Conservation (phyloP, 2,797 vertebrate genomes). For the Cyprinella venusta region DNA sequence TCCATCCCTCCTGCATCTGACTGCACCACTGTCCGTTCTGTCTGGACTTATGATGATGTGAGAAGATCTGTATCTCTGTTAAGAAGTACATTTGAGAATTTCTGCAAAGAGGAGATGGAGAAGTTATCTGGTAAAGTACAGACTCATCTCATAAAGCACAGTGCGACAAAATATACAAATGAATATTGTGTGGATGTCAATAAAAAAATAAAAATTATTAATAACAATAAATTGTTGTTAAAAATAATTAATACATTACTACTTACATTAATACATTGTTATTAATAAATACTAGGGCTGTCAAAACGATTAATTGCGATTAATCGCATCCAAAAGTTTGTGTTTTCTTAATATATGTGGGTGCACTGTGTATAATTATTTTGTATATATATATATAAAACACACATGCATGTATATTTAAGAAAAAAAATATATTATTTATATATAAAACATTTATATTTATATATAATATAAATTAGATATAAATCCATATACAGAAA, state of each 20-base stretch:
- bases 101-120: constrained; percentile 43
- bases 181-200: background rate
- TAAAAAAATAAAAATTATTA: background rate
- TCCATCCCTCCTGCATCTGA: background rate
- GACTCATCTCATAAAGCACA: background rate
- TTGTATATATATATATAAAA: too few relatives aligned
- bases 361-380: too few relatives aligned
- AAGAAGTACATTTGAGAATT: constrained; percentile 23
- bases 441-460: too few relatives aligned
- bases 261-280: too few relatives aligned
- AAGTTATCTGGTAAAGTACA: constrained; percentile 34
- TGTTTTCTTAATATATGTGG: too few relatives aligned
- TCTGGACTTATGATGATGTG: constrained; percentile 36
- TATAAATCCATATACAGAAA: too few relatives aligned
- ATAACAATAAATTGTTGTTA: background rate
- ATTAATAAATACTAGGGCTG: background rate
- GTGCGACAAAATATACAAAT: background rate
- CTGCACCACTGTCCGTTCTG: constrained; percentile 8
- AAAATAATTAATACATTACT: too few relatives aligned
- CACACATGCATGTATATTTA: too few relatives aligned
- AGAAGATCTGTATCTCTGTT: constrained; percentile 39
- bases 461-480: too few relatives aligned
- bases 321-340: too few relatives aligned
- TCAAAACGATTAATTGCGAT: too few relatives aligned
- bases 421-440: too few relatives aligned